phyloP scores from a whole-genome alignment of 2,888 invertebrate species.

The Nephrotoma appendiculata region DNA sequence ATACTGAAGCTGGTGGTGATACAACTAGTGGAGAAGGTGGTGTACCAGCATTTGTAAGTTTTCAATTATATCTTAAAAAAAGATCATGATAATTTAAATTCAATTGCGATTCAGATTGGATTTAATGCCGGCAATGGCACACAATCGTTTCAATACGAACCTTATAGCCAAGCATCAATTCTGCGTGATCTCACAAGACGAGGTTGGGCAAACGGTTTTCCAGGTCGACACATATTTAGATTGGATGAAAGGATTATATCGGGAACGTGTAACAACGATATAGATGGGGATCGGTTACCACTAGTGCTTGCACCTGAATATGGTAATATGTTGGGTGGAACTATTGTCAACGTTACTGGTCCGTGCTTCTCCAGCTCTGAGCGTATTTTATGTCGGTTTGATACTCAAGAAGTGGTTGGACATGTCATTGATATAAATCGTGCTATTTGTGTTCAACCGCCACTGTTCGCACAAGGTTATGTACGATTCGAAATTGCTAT shows the following conservation, averaged over 20 bases:
- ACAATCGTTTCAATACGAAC: slow-evolving; percentile 71
- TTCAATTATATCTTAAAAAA: neutral
- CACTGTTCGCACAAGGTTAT: slow-evolving; percentile 75
- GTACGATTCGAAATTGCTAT: slow-evolving; percentile 75
- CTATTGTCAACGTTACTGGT: slow-evolving; percentile 90
- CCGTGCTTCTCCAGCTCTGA: slow-evolving; percentile 57
- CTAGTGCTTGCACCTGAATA: slow-evolving; percentile 86
- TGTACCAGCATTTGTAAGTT: slow-evolving; percentile 68
- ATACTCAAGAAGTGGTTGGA: slow-evolving; percentile 63
- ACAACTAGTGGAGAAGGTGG: slow-evolving; percentile 77
- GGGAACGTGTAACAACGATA: slow-evolving; percentile 86
- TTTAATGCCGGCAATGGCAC: slow-evolving; percentile 96
- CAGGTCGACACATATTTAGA: slow-evolving; percentile 86
- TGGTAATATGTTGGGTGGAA: slow-evolving; percentile 95
- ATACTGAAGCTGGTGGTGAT: slow-evolving; percentile 84
- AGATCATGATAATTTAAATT: neutral
- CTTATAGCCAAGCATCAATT: slow-evolving; percentile 78
- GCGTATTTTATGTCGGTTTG: slow-evolving; percentile 70
- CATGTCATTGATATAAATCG: slow-evolving; percentile 64
- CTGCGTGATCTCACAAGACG: slow-evolving; percentile 68
- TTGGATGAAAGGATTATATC: slow-evolving; percentile 88
- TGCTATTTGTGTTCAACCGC: slow-evolving; percentile 81
- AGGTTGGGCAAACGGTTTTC: slow-evolving; percentile 76
- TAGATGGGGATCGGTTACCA: slow-evolving; percentile 67
- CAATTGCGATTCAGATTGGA: slow-evolving; percentile 51